Evolutionary conservation across 2,888 invertebrate genomes (phyloP), one percentile per base, ranked within the genome.

Genomic region (Uropetala carovei): DNA sequence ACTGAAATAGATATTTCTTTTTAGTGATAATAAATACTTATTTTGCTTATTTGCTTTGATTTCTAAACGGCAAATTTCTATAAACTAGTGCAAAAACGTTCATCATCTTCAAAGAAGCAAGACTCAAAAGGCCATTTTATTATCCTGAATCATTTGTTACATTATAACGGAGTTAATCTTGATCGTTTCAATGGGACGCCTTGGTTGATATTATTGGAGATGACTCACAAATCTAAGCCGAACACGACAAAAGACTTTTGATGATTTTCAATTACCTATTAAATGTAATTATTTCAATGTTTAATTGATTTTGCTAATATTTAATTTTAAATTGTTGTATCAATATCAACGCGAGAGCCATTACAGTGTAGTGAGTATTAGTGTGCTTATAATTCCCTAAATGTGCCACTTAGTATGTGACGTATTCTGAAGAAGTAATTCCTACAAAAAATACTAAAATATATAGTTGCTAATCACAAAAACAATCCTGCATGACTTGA

Each of bases 201-300:
- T 89, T 89, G 89, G 89, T 89, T 64, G 89, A 64, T 89, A 89
- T 89, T 89, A 89, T 89, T 89, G 89, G 89, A 89, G 56, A 89
- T 89, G 89, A 89, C 64, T 89, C 89, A 89, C 43, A 89, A 89
- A 89, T n/a, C 60, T 64, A 64, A n/a, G 60, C 60, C 18, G 13
- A 68, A 68, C 64, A n/a, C 43, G 64, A 30, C 13, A 57, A 56
- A 68, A 56, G n/a, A 4, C 2, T 75, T 0, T 4, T 75, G 27
- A 75, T 27, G 22, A 27, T 75, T 75, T 27, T 27, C 22, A 75
- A 22, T 75, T 75, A 27, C 22, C 75, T 75, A 13, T 75, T 75
- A 27, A 75, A 27, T 27, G 27, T 75, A 75, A 75, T 75, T 27
- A 75, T 75, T n/a, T 13, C 13, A 22, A 75, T 75, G 75, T 75